phyloP scores from a whole-genome alignment of 2,888 invertebrate genomes.

The Dynastes tityus region DNA sequence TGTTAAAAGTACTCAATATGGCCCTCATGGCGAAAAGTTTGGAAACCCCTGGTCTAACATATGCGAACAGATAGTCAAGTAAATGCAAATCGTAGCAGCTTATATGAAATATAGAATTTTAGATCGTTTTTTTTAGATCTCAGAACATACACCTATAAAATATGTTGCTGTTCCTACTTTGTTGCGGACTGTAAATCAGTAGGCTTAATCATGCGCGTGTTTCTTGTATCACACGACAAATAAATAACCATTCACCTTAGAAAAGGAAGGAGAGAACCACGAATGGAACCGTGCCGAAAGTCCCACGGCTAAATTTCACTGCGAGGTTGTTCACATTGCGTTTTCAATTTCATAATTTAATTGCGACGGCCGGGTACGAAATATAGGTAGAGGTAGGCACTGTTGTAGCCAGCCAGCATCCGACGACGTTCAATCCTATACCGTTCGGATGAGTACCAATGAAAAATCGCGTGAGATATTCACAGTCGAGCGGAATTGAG shows the following conservation, averaged over 20 bases:
- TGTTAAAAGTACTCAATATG: no score
- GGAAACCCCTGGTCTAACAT: no score
- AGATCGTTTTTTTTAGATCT: no score
- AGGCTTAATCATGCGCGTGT: background rate
- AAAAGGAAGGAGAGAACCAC: conserved; percentile 17
- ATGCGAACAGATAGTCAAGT: no score
- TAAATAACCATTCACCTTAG: background rate
- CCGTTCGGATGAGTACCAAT: background rate
- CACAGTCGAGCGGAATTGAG: background rate
- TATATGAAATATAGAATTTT: no score
- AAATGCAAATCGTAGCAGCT: no score
- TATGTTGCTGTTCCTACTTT: no score
- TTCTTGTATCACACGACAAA: background rate
- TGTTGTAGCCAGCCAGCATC: background rate
- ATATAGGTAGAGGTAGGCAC: conserved; percentile 6
- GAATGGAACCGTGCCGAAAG: conserved; percentile 33
- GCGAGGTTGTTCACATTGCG: conserved; percentile 16
- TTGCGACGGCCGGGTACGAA: conserved; percentile 11
- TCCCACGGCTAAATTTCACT: conserved; percentile 41
- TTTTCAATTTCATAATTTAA: conserved; percentile 38
- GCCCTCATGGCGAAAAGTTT: no score
- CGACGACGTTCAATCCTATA: background rate
- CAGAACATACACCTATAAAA: no score
- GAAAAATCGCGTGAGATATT: conserved; percentile 21
- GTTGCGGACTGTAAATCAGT: no score